Conservation (phyloP, 2,888 invertebrate species). For the Dicycla oo region DNA sequence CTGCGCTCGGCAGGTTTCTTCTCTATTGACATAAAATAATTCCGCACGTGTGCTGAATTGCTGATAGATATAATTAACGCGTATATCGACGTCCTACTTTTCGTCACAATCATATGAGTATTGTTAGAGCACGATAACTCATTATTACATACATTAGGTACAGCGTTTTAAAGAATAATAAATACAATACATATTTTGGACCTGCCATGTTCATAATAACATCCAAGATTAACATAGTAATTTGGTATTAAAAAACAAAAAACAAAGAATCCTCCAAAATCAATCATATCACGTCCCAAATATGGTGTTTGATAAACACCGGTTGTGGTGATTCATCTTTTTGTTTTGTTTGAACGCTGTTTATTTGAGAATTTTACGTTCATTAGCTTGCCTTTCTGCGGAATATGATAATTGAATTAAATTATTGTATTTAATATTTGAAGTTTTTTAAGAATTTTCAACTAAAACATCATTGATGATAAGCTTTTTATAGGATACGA, state of each 20-base stretch:
- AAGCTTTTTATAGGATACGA: background rate
- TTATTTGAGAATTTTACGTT: constrained; percentile 13
- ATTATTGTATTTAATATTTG: background rate
- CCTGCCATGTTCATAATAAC: constrained; percentile 24
- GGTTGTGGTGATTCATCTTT: constrained; percentile 48
- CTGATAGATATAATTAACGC: constrained; percentile 50
- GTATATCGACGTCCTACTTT: constrained; percentile 57
- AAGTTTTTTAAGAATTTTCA: background rate
- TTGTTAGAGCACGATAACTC: constrained; percentile 41
- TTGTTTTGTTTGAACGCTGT: constrained; percentile 25
- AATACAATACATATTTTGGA: constrained; percentile 3
- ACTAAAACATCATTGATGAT: background rate
- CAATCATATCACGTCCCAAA: constrained; percentile 43
- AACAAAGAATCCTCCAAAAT: constrained; percentile 18
- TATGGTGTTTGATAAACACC: constrained; percentile 40
- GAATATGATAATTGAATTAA: constrained; percentile 7
- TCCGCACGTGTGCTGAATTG: constrained; percentile 56
- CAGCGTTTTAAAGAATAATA: constrained; percentile 35
- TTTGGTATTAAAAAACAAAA: constrained; percentile 22
- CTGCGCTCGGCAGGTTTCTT: constrained; percentile 59
- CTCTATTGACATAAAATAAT: constrained; percentile 65
- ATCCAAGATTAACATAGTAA: constrained; percentile 22
- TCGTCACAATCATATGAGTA: constrained; percentile 53
- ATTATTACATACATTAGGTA: constrained; percentile 26
- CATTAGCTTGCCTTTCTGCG: constrained; percentile 1